Evolutionary conservation across 2,888 invertebrate species (phyloP).

Genomic region (Brachyptera risi): DNA sequence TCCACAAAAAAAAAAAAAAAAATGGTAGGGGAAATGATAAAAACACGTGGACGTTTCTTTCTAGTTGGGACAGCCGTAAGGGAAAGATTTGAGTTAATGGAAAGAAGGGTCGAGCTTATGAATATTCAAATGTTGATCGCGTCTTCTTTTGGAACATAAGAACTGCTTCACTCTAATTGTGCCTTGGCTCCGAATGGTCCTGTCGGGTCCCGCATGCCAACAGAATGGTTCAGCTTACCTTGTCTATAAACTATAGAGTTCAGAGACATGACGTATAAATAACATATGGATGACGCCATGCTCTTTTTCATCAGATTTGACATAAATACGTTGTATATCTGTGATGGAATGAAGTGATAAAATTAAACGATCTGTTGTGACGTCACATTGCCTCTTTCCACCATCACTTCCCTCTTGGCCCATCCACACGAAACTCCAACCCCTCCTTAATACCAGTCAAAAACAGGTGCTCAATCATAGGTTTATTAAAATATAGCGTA

Average conservation of each 20-base stretch:
- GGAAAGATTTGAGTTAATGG: slow-evolving; percentile 28
- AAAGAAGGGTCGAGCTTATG: slow-evolving; percentile 23
- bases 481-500: too few species aligned
- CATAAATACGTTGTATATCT: slow-evolving; percentile 18
- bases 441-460: background rate
- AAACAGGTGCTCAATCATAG: slow-evolving; percentile 14
- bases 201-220: too few species aligned
- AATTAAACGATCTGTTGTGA: background rate
- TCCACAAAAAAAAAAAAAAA: slow-evolving; percentile 7
- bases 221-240: too few species aligned
- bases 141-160: slow-evolving; percentile 22
- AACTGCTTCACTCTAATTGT: slow-evolving; percentile 21
- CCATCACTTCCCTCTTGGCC: too few species aligned
- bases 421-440: background rate
- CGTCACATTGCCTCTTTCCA: background rate
- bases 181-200: too few species aligned
- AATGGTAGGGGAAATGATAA: background rate
- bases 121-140: slow-evolving; percentile 23
- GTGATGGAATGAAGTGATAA: slow-evolving; percentile 10
- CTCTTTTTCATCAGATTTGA: slow-evolving; percentile 16
- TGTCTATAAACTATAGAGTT: too few species aligned
- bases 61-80: slow-evolving; percentile 16
- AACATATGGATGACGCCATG: too few species aligned
- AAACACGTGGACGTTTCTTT: background rate
- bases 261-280: too few species aligned